Evolutionary conservation across 2,113 vertebrate species (phyloP).

Genomic region (Amphilophus citrinellus): DNA sequence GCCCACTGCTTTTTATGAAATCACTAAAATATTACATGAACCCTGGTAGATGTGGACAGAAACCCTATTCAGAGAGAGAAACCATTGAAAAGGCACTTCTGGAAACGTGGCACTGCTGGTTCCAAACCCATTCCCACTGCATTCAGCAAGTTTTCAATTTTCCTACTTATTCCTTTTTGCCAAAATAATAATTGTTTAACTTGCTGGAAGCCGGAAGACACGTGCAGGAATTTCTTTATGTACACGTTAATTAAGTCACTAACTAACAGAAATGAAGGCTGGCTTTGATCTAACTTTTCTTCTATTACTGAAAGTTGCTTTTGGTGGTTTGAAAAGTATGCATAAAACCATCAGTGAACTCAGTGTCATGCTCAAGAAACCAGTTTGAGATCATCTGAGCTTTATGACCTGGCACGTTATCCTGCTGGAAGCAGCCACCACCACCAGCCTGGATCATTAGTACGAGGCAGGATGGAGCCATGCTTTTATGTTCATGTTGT

Average conservation of each 20-base stretch:
- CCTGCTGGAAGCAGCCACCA: not conserved
- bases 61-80: slow-evolving; percentile 17
- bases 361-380: not conserved
- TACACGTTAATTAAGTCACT: not conserved
- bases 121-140: slow-evolving; percentile 42
- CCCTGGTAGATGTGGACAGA: slow-evolving; percentile 25
- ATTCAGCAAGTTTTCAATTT: slow-evolving; percentile 36
- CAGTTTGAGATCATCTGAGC: not conserved
- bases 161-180: slow-evolving; percentile 6
- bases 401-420: slow-evolving; percentile 2
- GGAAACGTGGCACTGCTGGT: slow-evolving; percentile 49
- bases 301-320: not conserved
- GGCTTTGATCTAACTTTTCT: not conserved
- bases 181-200: not conserved
- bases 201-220: not conserved
- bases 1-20: not conserved
- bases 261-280: not conserved
- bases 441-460: not conserved
- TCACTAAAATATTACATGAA: not conserved
- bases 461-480: not conserved
- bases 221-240: not conserved
- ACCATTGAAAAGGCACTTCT: not conserved
- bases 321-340: not conserved
- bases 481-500: not conserved
- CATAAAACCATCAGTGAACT: not conserved